A percentile compares a stretch with the other conserved stretches of the same genome.
Conservation (phyloP, 2,113 vertebrate species). For the Crotalus helleri region DNA sequence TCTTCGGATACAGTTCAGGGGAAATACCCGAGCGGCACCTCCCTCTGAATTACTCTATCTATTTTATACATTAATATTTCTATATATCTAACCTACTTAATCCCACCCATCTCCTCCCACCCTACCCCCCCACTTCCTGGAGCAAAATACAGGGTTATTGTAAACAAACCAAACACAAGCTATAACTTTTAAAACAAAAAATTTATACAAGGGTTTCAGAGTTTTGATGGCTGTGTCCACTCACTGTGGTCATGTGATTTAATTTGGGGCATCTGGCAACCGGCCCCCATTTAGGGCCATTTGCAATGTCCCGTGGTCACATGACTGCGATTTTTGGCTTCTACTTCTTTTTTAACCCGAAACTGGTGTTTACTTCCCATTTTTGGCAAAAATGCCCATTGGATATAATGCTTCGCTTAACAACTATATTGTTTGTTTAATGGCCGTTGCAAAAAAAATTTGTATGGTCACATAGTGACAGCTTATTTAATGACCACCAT, state of each 20-base stretch:
- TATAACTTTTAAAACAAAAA: no score
- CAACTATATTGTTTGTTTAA: background rate
- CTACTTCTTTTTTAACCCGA: background rate
- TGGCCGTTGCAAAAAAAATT: background rate
- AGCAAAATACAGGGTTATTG: no score
- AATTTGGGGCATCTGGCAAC: background rate
- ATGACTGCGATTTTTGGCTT: background rate
- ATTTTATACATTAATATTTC: no score
- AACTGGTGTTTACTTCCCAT: background rate
- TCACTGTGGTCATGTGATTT: background rate
- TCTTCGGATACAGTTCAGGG: no score
- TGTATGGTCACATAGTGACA: no score
- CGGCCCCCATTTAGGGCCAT: background rate
- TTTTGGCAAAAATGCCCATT: background rate
- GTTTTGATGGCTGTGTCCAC: background rate
- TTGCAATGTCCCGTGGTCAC: background rate
- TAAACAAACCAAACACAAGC: no score
- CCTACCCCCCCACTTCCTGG: no score
- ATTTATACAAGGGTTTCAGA: background rate
- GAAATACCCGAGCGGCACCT: no score
- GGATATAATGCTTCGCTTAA: background rate
- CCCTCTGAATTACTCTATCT: no score
- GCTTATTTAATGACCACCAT: no score
- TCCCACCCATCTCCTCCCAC: no score
- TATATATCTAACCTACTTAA: no score